These are phyloP conservation scores for Drosophila saltans DNA, from an alignment of 1,140 invertebrate species.

Conservation along the genomic window DNA sequence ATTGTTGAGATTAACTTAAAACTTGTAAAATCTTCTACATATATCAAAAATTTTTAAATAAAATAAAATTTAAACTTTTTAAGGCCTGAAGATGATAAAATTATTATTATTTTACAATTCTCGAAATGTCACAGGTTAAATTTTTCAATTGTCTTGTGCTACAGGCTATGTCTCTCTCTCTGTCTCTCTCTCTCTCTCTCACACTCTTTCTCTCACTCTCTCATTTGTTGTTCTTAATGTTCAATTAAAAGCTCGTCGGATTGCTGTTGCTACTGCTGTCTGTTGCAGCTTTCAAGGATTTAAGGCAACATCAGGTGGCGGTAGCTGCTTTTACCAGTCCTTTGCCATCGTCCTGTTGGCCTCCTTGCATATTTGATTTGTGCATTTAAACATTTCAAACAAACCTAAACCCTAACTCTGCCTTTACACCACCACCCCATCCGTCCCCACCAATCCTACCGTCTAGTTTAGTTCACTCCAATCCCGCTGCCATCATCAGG, in stretches of 20 bases:
- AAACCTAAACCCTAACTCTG: constrained; percentile 23
- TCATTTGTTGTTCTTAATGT: constrained; percentile 49
- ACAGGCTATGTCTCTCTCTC: not conserved
- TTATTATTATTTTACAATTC: not conserved
- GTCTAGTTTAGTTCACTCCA: not conserved
- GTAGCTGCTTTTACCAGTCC: constrained; percentile 22
- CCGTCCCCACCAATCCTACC: not conserved
- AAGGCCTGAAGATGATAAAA: not conserved
- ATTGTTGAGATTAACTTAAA: too few species aligned
- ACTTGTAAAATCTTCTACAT: too few species aligned
- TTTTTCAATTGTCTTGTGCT: not conserved
- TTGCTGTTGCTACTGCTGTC: constrained; percentile 29
- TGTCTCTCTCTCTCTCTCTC: not conserved
- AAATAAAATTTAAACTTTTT: too few species aligned
- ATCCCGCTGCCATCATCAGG: constrained; percentile 10
- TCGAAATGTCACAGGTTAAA: constrained; percentile 9
- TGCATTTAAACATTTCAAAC: constrained; percentile 80
- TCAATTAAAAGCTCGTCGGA: constrained; percentile 66
- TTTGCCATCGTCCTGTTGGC: constrained; percentile 24
- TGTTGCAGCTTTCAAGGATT: constrained; percentile 34
- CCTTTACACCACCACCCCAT: constrained; percentile 2
- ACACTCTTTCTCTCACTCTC: not conserved
- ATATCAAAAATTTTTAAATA: too few species aligned
- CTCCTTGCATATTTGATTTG: constrained; percentile 80
- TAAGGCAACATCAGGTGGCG: constrained; percentile 62